A percentile compares a stretch with the other conserved stretches of the same genome.
Evolutionary conservation across 2,113 vertebrate genomes (phyloP).

Genomic region (Todiramphus chloris): DNA sequence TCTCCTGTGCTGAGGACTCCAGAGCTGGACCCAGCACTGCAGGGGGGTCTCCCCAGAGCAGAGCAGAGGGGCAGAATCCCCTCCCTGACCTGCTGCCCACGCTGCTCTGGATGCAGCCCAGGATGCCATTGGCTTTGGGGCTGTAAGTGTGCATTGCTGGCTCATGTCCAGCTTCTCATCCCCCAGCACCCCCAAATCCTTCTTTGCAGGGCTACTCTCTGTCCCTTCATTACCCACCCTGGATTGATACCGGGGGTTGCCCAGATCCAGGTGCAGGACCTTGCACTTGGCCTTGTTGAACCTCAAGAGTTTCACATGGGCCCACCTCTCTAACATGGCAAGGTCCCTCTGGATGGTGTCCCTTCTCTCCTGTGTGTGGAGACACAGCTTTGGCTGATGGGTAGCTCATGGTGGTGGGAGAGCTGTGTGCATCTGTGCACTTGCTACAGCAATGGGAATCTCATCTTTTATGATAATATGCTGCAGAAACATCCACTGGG

Average conservation of each 20-base stretch:
- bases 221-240: not conserved
- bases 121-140: not conserved
- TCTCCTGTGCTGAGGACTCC: too few species aligned
- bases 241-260: not conserved
- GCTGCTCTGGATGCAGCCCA: not conserved
- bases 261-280: too few species aligned
- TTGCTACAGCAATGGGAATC: not conserved
- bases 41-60: not conserved
- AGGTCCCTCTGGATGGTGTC: not conserved
- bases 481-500: not conserved
- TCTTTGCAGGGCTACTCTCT: not conserved
- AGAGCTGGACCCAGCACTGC: too few species aligned
- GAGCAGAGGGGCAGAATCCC: not conserved
- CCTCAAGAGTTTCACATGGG: too few species aligned
- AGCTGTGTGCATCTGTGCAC: rapidly evolving
- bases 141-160: too few species aligned
- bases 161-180: not conserved
- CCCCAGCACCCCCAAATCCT: too few species aligned
- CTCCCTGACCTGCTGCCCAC: not conserved
- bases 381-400: not conserved
- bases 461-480: not conserved
- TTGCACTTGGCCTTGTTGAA: too few species aligned
- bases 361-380: too few species aligned
- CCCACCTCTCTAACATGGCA: not conserved
- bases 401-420: not conserved